phyloP scores from a whole-genome alignment of 2,797 vertebrate species.

The Alexandromys oeconomus region DNA sequence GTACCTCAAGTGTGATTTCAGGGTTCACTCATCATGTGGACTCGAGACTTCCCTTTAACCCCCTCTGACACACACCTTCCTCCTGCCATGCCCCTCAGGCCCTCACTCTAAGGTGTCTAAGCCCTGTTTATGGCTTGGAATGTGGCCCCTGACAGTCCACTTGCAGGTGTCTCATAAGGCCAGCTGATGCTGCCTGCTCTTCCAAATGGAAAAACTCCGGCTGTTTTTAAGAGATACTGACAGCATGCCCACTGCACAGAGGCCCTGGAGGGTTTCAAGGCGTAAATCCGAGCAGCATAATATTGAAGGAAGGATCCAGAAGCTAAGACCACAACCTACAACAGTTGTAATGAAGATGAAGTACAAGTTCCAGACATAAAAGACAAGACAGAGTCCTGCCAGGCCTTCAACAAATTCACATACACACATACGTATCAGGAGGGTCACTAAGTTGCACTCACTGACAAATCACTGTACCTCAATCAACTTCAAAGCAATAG shows the following conservation, averaged over 20 bases:
- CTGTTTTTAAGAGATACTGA: neutral
- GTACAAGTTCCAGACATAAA: neutral
- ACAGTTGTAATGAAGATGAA: neutral
- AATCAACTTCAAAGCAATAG: neutral
- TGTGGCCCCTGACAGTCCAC: neutral
- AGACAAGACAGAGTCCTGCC: neutral
- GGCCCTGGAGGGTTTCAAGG: neutral
- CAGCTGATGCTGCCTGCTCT: neutral
- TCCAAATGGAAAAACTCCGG: neutral
- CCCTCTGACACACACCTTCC: neutral
- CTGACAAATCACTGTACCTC: neutral
- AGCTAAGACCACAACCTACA: neutral
- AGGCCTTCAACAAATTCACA: neutral
- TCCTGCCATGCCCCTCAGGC: too few species aligned
- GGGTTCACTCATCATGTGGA: neutral
- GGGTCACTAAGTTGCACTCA: neutral
- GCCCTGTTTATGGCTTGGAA: too few species aligned
- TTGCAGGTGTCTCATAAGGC: rapidly evolving
- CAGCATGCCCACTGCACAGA: neutral
- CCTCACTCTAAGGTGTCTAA: neutral
- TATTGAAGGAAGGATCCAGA: neutral
- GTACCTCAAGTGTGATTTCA: neutral
- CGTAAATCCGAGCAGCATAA: neutral
- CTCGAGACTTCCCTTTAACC: neutral
- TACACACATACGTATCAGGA: neutral